phyloP scores from a whole-genome alignment of 2,113 vertebrate species.

The Phoxinus phoxinus region DNA sequence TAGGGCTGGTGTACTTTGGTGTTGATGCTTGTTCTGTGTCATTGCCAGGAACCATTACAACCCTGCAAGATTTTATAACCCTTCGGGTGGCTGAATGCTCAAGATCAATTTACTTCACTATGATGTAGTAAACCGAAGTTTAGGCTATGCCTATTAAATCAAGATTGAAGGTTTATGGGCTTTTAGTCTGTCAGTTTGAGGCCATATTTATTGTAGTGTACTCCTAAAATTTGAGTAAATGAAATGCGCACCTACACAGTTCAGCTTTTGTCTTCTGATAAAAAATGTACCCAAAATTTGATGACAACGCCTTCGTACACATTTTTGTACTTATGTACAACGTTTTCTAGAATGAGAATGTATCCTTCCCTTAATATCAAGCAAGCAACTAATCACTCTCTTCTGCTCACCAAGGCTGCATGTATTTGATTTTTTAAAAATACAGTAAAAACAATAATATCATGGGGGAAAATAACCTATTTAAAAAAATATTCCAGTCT shows the following conservation, averaged over 20 bases:
- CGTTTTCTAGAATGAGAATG: not conserved
- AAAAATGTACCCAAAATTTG: not conserved
- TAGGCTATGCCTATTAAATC: not conserved
- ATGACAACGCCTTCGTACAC: not conserved
- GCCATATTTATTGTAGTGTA: not conserved
- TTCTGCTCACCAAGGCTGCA: not conserved
- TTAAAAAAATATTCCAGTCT: too few species aligned
- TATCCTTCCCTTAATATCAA: not conserved
- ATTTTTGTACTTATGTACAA: not conserved
- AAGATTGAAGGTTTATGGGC: not conserved
- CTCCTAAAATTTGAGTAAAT: not conserved
- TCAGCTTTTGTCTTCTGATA: not conserved
- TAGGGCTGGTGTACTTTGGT: not conserved
- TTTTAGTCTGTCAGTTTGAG: not conserved
- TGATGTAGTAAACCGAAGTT: slow-evolving; percentile 20
- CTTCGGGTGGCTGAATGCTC: not conserved
- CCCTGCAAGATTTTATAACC: not conserved
- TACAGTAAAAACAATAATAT: too few species aligned
- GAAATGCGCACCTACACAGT: not conserved
- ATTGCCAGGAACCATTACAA: not conserved
- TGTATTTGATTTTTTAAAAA: too few species aligned
- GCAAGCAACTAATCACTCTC: not conserved
- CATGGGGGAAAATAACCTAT: too few species aligned
- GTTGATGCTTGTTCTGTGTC: not conserved
- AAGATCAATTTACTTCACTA: not conserved